Percentiles rank a stretch among this genome's conserved stretches.
These are phyloP conservation scores for Azemiops feae DNA, from an alignment of 2,113 vertebrate genomes.

Conservation along the genomic window DNA sequence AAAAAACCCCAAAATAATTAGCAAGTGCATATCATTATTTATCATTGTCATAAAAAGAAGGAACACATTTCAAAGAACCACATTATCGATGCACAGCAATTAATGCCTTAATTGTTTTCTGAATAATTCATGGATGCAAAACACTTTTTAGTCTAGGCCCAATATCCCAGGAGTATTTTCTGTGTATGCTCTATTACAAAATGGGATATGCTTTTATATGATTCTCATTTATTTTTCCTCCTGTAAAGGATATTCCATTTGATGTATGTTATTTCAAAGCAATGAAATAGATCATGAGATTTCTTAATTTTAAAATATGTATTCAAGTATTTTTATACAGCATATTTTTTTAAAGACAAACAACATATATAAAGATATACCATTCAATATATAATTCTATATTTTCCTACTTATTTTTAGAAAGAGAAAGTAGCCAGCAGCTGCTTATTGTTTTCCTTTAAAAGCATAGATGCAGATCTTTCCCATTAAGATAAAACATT, in stretches of 20 bases:
- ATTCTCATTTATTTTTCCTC: not conserved
- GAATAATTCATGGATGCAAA: conserved; percentile 5
- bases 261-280: not conserved
- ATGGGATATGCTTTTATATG: not conserved
- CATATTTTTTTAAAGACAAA: not conserved
- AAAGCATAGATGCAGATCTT: conserved; percentile 46
- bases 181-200: not conserved
- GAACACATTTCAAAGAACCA: fast-evolving
- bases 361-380: fast-evolving
- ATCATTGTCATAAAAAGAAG: not conserved
- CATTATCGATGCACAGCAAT: not conserved
- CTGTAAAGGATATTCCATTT: not conserved
- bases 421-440: fast-evolving
- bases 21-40: not conserved
- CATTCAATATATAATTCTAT: fast-evolving
- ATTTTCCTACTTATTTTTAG: fast-evolving
- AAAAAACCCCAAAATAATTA: conserved; percentile 4
- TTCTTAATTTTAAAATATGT: not conserved
- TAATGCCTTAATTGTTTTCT: not conserved
- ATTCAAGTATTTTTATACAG: not conserved
- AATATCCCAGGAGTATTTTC: not conserved
- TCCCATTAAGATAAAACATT: not conserved
- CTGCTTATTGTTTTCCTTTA: not conserved
- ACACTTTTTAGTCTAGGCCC: not conserved
- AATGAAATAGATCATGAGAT: not conserved